Percentiles rank a stretch among this genome's conserved stretches.
Conservation (phyloP, 2,113 vertebrate genomes). For the Vulpes ferrilata region DNA sequence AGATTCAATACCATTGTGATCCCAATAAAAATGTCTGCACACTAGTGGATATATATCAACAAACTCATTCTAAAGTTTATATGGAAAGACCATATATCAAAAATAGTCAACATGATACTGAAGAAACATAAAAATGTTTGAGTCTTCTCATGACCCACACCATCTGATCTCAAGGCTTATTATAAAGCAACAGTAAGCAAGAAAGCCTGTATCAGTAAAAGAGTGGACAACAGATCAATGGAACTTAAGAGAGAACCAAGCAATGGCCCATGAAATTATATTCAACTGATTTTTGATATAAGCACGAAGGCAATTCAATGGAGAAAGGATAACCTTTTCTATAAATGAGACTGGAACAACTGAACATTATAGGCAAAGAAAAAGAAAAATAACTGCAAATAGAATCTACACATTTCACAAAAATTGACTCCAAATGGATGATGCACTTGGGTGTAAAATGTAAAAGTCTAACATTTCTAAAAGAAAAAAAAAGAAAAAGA, state of each 20-base stretch:
- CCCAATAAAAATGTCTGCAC: not conserved
- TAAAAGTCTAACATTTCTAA: not conserved
- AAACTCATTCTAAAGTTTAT: not conserved
- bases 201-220: not conserved
- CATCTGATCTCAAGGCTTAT: not conserved
- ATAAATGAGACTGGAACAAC: not conserved
- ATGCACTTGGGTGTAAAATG: not conserved
- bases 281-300: not conserved
- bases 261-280: not conserved
- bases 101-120: not conserved
- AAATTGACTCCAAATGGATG: not conserved
- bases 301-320: not conserved
- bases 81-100: not conserved
- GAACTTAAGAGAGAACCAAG: not conserved
- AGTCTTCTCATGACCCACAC: accelerated
- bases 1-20: not conserved
- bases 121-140: not conserved
- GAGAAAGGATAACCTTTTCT: not conserved
- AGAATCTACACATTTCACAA: not conserved
- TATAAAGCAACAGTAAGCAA: not conserved
- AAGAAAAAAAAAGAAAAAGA: not conserved
- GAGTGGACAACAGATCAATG: not conserved
- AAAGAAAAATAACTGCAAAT: not conserved
- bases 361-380: not conserved
- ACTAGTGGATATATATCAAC: not conserved